Evolutionary conservation across 2,797 vertebrate species (phyloP), one percentile per base, ranked within the genome.

Genomic region (Trematomus bernacchii): DNA sequence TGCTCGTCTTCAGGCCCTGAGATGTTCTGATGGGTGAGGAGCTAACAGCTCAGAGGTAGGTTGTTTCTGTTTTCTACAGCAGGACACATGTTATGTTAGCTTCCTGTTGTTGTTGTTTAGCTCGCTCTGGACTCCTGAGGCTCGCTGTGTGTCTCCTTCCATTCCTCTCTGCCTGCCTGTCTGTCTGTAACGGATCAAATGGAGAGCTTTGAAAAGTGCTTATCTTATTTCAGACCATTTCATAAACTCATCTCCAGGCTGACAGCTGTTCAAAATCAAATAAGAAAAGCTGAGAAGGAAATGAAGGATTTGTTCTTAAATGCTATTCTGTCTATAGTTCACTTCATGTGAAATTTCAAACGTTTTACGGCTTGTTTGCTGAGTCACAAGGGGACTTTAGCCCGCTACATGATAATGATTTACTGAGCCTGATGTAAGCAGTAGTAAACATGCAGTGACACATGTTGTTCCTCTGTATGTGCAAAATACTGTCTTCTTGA

Each of bases 41-140:
- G 9, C 71, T 37, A 80, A 76, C 76, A 74, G 64, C 81, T 85
- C 4, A 52, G 71, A 91, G 91, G 93, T 94, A 91, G 37, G 93
- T 87, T 85, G 75, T 53, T 88, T 86, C 67, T 86, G 76, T 72
- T 82, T 80, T 65, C 64, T 79, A 33, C 65, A 73, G 82, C 76
- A 83, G 73, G 77, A 87, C 86, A 84, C 71, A 30, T 82, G 79
- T 87, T 88, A 72, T 84, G 68, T n/a, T 33, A 62, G 50, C 57
- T 76, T 82, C 71, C 70, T 62, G 77, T 50, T 77, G 77, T 58
- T 85, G 75, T 83, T 89, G 58, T 83, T 90, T 62, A 60, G 82
- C 84, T 72, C n/a, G 66, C 65, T 46, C 79, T 82, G 63, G 52
- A 11, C 80, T 89, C 87, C 82, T 0, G 71, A 76, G 85, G 86